Evolutionary conservation across 2,888 invertebrate genomes (phyloP).

Genomic region (Pandemis heparana): DNA sequence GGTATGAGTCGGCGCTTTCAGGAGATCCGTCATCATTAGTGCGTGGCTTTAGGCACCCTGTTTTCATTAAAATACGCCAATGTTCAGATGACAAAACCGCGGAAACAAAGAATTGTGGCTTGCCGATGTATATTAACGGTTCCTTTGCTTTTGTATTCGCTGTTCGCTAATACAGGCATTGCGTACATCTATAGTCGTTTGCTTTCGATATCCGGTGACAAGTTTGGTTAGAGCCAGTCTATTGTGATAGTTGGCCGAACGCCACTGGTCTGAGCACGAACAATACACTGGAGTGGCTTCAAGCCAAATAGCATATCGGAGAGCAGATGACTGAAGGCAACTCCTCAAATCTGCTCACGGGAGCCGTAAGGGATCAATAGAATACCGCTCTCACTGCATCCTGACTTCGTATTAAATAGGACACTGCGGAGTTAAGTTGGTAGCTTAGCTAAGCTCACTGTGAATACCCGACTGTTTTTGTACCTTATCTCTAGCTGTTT

Average conservation of each 20-base stretch:
- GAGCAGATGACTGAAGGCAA: slow-evolving; percentile 49
- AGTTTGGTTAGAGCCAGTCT: slow-evolving; percentile 25
- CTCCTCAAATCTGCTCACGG: slow-evolving; percentile 23
- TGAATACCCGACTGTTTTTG: slow-evolving; percentile 59
- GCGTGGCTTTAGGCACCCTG: slow-evolving; percentile 70
- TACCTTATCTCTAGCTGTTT: slow-evolving; percentile 66
- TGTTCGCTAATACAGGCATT: not conserved
- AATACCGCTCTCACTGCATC: slow-evolving; percentile 57
- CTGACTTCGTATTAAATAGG: slow-evolving; percentile 60
- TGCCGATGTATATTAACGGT: slow-evolving; percentile 55
- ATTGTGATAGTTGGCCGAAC: slow-evolving; percentile 47
- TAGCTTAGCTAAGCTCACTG: slow-evolving; percentile 48
- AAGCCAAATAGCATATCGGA: slow-evolving; percentile 51
- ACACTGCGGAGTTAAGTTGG: slow-evolving; percentile 61
- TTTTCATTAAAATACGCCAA: slow-evolving; percentile 80
- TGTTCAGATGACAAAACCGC: slow-evolving; percentile 69
- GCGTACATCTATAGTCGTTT: not conserved
- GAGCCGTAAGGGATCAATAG: slow-evolving; percentile 46
- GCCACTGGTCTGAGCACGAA: slow-evolving; percentile 52
- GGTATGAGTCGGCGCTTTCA: slow-evolving; percentile 73
- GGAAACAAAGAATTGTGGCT: slow-evolving; percentile 51
- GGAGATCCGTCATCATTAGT: slow-evolving; percentile 80
- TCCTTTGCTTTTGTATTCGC: not conserved
- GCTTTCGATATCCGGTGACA: slow-evolving; percentile 6
- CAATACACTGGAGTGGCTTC: slow-evolving; percentile 55